phyloP scores from a whole-genome alignment of 2,113 vertebrate genomes.

The Podiceps cristatus region DNA sequence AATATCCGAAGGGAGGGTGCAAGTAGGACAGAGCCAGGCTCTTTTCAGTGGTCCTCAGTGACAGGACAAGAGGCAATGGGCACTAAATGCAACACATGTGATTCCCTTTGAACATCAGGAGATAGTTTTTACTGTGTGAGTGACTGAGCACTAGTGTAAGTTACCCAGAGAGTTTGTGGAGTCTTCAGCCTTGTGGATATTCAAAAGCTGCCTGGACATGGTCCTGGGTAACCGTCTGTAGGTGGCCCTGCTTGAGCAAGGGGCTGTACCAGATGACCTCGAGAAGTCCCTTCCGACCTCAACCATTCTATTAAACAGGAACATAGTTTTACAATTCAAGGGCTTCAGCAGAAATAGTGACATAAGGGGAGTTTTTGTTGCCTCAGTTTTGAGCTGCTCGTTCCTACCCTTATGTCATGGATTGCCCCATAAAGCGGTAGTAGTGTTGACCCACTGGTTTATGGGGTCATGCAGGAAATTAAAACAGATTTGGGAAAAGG shows the following conservation, averaged over 20 bases:
- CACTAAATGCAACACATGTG: not conserved
- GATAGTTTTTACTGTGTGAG: not conserved
- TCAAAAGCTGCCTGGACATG: not conserved
- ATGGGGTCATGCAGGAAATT: not conserved
- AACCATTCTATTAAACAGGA: not conserved
- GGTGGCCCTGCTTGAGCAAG: not conserved
- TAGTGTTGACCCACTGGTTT: not conserved
- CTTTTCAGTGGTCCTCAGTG: not conserved
- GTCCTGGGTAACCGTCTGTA: not conserved
- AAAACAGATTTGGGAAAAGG: not conserved
- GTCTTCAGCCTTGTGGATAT: fast-evolving
- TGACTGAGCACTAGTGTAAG: not conserved
- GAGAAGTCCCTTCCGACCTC: not conserved
- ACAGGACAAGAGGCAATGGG: not conserved
- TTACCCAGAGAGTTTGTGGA: not conserved
- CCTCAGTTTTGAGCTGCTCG: not conserved
- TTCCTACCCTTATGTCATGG: fast-evolving
- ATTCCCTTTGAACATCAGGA: not conserved
- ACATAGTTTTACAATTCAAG: not conserved
- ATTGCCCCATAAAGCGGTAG: not conserved
- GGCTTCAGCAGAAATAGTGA: not conserved
- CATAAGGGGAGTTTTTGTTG: fast-evolving
- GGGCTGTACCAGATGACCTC: not conserved
- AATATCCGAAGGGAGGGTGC: not conserved
- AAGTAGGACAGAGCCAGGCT: not conserved